Evolutionary conservation across 2,113 vertebrate genomes (phyloP).

Genomic region (Telmatochromis sp.): DNA sequence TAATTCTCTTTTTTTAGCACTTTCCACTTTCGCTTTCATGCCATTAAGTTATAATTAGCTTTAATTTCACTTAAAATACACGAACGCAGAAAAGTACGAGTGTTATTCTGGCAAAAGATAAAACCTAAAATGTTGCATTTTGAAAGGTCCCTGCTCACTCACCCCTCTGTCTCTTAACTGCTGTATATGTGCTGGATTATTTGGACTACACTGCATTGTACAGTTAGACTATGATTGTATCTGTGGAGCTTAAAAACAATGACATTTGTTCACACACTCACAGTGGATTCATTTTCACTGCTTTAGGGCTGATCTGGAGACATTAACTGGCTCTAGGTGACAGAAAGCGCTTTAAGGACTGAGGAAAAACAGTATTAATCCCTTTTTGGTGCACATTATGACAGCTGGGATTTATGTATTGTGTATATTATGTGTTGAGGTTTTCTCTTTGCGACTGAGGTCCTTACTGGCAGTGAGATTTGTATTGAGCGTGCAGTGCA

Average conservation of each 20-base stretch:
- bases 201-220: not conserved
- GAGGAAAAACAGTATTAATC: not conserved
- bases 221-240: not conserved
- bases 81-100: no score
- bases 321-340: not conserved
- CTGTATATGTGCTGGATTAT: not conserved
- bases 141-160: not conserved
- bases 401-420: not conserved
- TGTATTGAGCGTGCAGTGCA: not conserved
- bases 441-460: not conserved
- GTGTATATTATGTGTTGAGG: not conserved
- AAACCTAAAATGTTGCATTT: no score
- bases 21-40: no score
- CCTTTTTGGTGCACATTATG: not conserved
- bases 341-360: no score
- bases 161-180: not conserved
- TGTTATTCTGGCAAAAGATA: no score
- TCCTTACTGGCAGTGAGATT: fast-evolving
- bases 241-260: fast-evolving
- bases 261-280: not conserved
- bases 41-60: no score
- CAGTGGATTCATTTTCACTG: no score
- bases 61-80: no score
- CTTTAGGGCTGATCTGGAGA: not conserved
- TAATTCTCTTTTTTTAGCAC: no score